Evolutionary conservation across 2,888 invertebrate species (phyloP).

Genomic region (Lasioglossum figueresi): DNA sequence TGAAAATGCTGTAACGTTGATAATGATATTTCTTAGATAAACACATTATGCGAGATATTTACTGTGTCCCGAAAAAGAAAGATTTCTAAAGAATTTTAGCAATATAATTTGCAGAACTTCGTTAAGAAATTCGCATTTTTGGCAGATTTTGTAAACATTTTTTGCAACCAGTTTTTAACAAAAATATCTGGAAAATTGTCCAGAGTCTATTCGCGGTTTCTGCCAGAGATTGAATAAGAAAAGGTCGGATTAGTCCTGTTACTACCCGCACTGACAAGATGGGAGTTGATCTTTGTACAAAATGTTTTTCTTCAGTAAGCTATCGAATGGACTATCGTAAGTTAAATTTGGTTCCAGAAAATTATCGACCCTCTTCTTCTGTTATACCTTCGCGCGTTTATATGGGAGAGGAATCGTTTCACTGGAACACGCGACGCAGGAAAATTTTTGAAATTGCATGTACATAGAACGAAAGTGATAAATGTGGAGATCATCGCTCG

Average conservation of each 20-base stretch:
- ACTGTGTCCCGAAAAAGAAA: too few species aligned
- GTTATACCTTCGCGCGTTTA: background rate
- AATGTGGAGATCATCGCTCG: background rate
- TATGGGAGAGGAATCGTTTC: background rate
- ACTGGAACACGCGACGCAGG: background rate
- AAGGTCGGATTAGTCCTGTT: background rate
- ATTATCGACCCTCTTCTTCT: background rate
- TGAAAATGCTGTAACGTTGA: too few species aligned
- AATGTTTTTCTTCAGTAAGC: conserved; percentile 1
- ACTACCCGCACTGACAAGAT: background rate
- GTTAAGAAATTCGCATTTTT: background rate
- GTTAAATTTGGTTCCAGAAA: background rate
- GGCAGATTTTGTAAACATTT: background rate
- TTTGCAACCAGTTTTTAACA: background rate
- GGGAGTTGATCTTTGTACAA: background rate
- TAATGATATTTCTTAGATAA: too few species aligned
- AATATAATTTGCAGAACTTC: background rate
- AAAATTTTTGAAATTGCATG: background rate
- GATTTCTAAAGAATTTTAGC: background rate
- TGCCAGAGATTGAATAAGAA: background rate
- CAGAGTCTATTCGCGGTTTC: background rate
- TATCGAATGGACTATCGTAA: background rate
- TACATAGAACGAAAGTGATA: background rate
- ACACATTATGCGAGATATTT: too few species aligned
- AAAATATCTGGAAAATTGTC: background rate